Evolutionary conservation across 2,797 vertebrate genomes (phyloP), one percentile per base, ranked within the genome.

Genomic region (Onychomys leucogaster): DNA sequence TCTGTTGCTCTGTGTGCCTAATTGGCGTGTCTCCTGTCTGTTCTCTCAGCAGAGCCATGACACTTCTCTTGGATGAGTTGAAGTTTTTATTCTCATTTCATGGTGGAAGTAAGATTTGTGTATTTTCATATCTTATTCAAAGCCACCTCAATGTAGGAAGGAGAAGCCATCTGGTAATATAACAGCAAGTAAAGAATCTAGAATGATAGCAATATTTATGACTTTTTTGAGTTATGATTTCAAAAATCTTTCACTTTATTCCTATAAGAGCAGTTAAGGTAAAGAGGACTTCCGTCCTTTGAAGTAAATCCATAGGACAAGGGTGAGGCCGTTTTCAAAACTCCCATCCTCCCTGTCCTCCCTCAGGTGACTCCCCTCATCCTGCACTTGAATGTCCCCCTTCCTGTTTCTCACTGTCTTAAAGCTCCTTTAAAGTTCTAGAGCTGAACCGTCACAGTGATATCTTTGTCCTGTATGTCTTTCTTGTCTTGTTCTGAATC

Each of bases 61-160:
- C 13, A 59, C 17, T 46, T 89, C 63, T 76, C 1, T 73, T 82
- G n/a, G 78, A 12, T 73, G 88, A 4, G 43, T 89, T 86, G 57
- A 17, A n/a, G 46, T 83, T 96, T 88, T 89, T 85, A n/a, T 88
- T 97, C 10, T 93, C 41, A 73, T 67, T 93, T 94, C 75, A 41
- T 84, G 34, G 41, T 29, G 63, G 63, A 69, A 55, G 34, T 90
- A 84, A 95, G 32, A 67, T 63, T 85, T 76, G 16, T 52, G 81
- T 14, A 49, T 86, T 84, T 94, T 52, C 57, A 3, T 57, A 43
- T 94, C 80, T 78, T 95, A 3, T 80, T 96, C 27, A 94, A 86
- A 94, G n/a, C 16, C 61, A n/a, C 57, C 34, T 25, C 65, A 78
- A 37, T 6, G 12, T 91, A 77, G 7, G 78, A 89, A 81, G 81